phyloP scores from a whole-genome alignment of 2,113 vertebrate genomes.

The Castor canadensis region DNA sequence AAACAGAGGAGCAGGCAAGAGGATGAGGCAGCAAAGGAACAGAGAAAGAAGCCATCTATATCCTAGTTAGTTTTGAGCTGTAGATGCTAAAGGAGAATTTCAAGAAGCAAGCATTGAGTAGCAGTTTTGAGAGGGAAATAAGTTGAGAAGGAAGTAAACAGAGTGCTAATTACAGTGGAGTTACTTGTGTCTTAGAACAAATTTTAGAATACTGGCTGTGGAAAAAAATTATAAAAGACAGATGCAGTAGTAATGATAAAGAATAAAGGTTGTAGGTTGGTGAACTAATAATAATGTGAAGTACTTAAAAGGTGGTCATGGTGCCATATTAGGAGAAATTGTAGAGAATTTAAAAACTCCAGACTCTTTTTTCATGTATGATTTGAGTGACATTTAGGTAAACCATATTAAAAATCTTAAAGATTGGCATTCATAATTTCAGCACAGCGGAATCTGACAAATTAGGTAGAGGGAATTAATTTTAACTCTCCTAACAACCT shows the following conservation, averaged over 20 bases:
- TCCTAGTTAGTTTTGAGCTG: not conserved
- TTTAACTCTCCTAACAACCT: conserved; percentile 1
- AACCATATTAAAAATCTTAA: not conserved
- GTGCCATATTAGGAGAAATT: not conserved
- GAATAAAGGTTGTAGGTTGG: not conserved
- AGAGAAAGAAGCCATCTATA: not conserved
- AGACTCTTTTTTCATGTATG: not conserved
- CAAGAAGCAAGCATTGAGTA: not conserved
- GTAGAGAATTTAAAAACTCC: not conserved
- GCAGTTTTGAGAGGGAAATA: not conserved
- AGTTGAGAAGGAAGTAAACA: not conserved
- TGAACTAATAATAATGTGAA: not conserved
- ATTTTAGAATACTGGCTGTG: not conserved
- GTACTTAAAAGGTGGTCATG: not conserved
- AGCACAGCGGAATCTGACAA: not conserved
- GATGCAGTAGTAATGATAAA: not conserved
- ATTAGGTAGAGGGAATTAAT: not conserved
- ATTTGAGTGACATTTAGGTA: not conserved
- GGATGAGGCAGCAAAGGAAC: not conserved
- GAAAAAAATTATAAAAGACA: not conserved
- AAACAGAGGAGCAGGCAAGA: not conserved
- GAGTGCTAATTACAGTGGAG: not conserved
- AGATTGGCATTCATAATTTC: not conserved
- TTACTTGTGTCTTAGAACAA: not conserved
- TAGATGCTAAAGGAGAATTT: not conserved